Percentiles rank a stretch among this genome's conserved stretches.
Conservation (phyloP, 2,888 invertebrate species). For the Aporophyla lueneburgensis region DNA sequence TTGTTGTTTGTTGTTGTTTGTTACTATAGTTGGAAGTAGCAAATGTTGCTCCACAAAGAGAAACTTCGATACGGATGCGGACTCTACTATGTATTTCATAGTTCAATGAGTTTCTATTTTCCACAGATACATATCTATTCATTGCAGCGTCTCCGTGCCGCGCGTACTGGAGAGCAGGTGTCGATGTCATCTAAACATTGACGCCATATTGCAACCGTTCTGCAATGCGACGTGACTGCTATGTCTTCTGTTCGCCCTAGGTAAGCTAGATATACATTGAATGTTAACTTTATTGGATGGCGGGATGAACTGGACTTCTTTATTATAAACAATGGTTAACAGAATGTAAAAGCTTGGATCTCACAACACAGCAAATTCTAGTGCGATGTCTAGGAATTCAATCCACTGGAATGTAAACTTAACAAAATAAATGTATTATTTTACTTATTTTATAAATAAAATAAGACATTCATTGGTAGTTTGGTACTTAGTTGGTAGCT, state of each 20-base stretch:
- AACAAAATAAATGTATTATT: too few species aligned
- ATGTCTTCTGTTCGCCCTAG: background rate
- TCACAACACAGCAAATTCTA: too few species aligned
- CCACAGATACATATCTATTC: conserved; percentile 9
- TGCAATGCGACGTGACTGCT: conserved; percentile 64
- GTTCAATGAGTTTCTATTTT: conserved; percentile 18
- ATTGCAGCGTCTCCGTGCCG: too few species aligned
- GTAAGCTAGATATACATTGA: background rate
- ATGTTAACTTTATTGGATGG: background rate
- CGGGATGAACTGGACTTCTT: background rate
- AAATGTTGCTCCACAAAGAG: background rate
- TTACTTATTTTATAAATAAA: too few species aligned
- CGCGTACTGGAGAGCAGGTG: too few species aligned
- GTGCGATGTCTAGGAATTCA: too few species aligned
- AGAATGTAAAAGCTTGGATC: too few species aligned
- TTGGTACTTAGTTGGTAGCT: too few species aligned
- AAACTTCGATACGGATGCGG: background rate
- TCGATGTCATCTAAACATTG: conserved; percentile 56
- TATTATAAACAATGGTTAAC: background rate
- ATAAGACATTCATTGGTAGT: background rate
- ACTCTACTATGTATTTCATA: conserved; percentile 7
- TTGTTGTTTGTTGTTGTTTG: background rate
- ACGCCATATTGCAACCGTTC: conserved; percentile 64
- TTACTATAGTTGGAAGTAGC: background rate
- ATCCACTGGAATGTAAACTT: too few species aligned